Evolutionary conservation across 2,797 vertebrate genomes (phyloP).

Genomic region (Scyliorhinus canicula): DNA sequence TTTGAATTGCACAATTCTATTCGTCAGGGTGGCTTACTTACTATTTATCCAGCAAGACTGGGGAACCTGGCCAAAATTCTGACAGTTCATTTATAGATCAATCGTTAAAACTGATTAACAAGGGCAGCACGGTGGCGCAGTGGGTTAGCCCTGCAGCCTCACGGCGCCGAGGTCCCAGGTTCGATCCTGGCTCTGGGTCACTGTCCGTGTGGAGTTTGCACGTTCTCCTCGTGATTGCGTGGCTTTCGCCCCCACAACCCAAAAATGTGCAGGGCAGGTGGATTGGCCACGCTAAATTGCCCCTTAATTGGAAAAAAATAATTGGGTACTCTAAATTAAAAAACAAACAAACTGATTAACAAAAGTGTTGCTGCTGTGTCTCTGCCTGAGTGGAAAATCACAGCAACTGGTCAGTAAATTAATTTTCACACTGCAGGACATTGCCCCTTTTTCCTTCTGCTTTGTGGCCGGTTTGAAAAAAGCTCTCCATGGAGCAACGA

Average conservation of each 20-base stretch:
- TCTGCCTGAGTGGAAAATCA: not conserved
- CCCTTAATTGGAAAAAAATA: too few relatives aligned
- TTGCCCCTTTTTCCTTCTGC: not conserved
- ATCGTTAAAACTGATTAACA: not conserved
- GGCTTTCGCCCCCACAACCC: too few relatives aligned
- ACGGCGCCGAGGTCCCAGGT: too few relatives aligned
- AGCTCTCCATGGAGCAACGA: not conserved
- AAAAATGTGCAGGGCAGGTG: too few relatives aligned
- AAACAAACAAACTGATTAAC: not conserved
- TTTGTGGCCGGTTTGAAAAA: not conserved
- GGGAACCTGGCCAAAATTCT: not conserved
- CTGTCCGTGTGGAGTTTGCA: too few relatives aligned
- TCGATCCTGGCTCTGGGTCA: too few relatives aligned
- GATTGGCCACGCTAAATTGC: too few relatives aligned
- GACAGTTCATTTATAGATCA: not conserved
- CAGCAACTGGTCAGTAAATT: not conserved
- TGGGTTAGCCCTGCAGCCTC: too few relatives aligned
- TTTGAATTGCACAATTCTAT: not conserved
- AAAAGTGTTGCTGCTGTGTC: not conserved
- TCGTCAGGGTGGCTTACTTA: not conserved
- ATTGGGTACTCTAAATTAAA: too few relatives aligned
- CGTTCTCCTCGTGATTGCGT: too few relatives aligned
- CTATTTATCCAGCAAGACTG: not conserved
- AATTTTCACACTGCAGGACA: not conserved
- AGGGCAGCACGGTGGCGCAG: too few relatives aligned